phyloP scores from a whole-genome alignment of 2,113 vertebrate genomes.

The Trinectes maculatus region DNA sequence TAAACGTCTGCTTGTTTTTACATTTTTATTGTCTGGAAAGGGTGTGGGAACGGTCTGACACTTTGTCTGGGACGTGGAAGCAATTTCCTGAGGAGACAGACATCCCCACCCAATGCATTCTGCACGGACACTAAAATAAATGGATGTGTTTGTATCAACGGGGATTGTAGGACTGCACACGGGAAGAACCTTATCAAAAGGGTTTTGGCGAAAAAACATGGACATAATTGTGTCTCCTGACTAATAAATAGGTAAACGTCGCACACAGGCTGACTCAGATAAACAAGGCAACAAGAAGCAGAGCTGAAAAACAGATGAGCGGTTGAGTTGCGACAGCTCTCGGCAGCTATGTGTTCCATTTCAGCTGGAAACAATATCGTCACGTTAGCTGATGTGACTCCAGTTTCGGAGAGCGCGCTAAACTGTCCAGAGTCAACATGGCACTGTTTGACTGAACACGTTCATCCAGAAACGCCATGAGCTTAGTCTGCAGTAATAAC shows the following conservation, averaged over 20 bases:
- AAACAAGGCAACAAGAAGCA: slow-evolving; percentile 23
- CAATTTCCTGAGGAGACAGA: slow-evolving; percentile 73
- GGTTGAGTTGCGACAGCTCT: neutral
- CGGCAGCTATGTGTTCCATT: neutral
- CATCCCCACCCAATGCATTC: slow-evolving; percentile 65
- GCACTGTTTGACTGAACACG: neutral
- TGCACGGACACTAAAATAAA: slow-evolving; percentile 69
- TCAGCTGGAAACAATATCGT: slow-evolving; percentile 55
- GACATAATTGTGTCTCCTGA: neutral
- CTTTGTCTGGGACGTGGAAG: slow-evolving; percentile 57
- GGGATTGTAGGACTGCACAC: slow-evolving; percentile 17
- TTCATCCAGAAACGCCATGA: neutral
- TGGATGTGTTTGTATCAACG: slow-evolving; percentile 34
- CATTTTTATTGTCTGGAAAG: slow-evolving; percentile 45
- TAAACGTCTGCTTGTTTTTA: slow-evolving; percentile 21
- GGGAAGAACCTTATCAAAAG: slow-evolving; percentile 9
- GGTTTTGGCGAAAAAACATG: slow-evolving; percentile 20
- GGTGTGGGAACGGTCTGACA: slow-evolving; percentile 38
- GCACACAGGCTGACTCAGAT: slow-evolving; percentile 36
- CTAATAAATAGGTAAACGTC: slow-evolving; percentile 21
- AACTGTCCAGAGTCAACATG: slow-evolving; percentile 25
- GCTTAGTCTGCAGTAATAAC: neutral
- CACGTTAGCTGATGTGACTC: slow-evolving; percentile 45
- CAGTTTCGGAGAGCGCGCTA: slow-evolving; percentile 29
- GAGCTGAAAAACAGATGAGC: neutral